A percentile compares a stretch with the other conserved stretches of the same genome.
These are phyloP conservation scores for Oligia fasciuncula DNA, from an alignment of 2,888 invertebrate species.

Conservation along the genomic window DNA sequence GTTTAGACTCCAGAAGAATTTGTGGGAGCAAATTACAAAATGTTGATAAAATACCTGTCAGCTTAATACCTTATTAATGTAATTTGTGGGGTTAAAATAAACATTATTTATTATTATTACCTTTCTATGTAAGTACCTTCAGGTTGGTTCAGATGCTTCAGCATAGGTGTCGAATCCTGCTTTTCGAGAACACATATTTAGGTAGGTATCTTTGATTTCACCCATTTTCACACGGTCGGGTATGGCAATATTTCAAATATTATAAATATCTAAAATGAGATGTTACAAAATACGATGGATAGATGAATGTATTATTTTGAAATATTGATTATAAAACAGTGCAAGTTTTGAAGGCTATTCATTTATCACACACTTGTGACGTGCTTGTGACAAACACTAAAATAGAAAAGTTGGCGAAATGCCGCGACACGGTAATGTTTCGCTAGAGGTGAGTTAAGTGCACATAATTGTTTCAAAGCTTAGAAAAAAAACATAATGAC, in stretches of 20 bases:
- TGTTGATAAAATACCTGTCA: background rate
- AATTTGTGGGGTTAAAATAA: background rate
- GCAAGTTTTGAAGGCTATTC: constrained; percentile 53
- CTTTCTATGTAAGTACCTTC: background rate
- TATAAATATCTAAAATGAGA: constrained; percentile 3
- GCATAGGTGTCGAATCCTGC: background rate
- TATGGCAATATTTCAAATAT: constrained; percentile 3
- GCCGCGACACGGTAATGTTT: constrained; percentile 12
- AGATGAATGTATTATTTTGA: constrained; percentile 48
- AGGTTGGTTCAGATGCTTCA: background rate
- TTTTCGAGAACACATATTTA: background rate
- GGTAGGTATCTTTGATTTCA: background rate
- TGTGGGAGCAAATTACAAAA: background rate
- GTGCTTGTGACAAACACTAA: constrained; percentile 45
- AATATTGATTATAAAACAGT: constrained; percentile 58
- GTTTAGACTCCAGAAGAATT: background rate
- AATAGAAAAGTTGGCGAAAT: constrained; percentile 53
- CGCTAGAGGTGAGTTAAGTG: constrained; percentile 40
- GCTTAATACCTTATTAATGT: background rate
- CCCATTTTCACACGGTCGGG: background rate
- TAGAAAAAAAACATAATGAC: constrained; percentile 1
- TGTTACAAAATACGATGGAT: constrained; percentile 37
- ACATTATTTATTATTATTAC: background rate
- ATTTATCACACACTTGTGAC: constrained; percentile 39
- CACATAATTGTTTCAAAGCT: constrained; percentile 39